phyloP scores from a whole-genome alignment of 1,140 invertebrate genomes.

The Aphelenchoides besseyi region DNA sequence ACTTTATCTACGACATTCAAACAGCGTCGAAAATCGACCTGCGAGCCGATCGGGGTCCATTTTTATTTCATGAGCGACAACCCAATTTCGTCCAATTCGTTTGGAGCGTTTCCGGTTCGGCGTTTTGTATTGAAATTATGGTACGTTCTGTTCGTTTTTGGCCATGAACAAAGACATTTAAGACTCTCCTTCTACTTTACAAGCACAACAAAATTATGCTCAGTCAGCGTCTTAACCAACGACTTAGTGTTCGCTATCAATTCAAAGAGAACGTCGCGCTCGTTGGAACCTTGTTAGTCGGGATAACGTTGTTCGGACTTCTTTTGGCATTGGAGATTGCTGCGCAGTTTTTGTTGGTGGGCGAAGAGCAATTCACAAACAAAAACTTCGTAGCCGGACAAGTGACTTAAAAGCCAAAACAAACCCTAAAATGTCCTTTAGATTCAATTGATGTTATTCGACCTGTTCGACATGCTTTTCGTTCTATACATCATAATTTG shows the following conservation, averaged over 20 bases:
- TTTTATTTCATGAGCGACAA: not conserved
- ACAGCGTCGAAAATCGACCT: not conserved
- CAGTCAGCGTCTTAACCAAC: not conserved
- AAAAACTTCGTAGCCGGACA: not conserved
- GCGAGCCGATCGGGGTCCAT: not conserved
- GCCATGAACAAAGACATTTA: not conserved
- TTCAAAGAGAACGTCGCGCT: not conserved
- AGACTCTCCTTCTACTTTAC: conserved; percentile 1
- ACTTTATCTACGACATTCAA: not conserved
- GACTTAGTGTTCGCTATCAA: not conserved
- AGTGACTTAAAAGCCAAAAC: not conserved
- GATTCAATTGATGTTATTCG: not conserved
- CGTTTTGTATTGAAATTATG: not conserved
- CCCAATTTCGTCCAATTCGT: not conserved
- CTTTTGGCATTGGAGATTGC: not conserved
- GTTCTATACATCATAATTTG: not conserved
- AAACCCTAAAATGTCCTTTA: too few relatives aligned
- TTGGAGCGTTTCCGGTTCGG: not conserved
- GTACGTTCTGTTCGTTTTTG: not conserved
- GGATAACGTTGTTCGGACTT: not conserved
- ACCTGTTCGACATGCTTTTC: not conserved
- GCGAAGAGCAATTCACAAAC: not conserved
- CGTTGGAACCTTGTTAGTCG: not conserved
- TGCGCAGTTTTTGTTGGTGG: not conserved
- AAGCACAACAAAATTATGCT: not conserved